Evolutionary conservation across 2,888 invertebrate species (phyloP), one percentile per base, ranked within the genome.

Genomic region (Leptothorax acervorum): DNA sequence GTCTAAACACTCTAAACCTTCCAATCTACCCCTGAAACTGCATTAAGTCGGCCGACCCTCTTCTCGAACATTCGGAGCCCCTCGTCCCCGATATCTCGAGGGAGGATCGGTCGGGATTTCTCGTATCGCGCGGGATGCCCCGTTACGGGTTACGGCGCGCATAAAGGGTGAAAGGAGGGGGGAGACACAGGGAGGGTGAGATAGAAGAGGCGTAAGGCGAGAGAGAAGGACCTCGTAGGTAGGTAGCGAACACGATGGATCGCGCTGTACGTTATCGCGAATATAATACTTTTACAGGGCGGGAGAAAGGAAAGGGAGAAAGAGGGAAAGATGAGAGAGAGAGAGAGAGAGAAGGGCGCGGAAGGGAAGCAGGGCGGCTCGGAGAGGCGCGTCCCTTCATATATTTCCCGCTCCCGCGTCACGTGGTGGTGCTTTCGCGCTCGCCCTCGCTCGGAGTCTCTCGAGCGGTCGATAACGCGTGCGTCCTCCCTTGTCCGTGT

Each of bases 381-480:
- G 55, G 57, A 60, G 55, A 60, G 55, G 63, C 31, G 35, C 86
- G 85, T 86, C 89, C 87, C 89, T 89, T 87, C 88, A 83, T 89
- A 83, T 71, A 90, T 90, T 90, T 88, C 86, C 90, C 86, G 83
- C 84, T 85, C 73, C 35, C 48, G 83, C 85, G 71, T 82, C 70
- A 85, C 75, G 73, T 81, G 88, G 42, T 31, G 86, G 18, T 48
- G 48, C 66, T 68, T 84, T 76, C 62, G 75, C 84, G 79, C 79
- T 90, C 83, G 83, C 86, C 90, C 87, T 86, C 90, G 79, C 79
- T 90, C 89, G 85, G 88, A 76, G 75, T n/a, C 68, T 86, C 90
- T 85, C 76, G 86, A 85, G 85, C 90, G 90, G 88, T 87, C 90
- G 90, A 91, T 90, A 88, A 89, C 91, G 92, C 90, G 91, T 91